Evolutionary conservation across 2,888 invertebrate species (phyloP).

Genomic region (Leptura quadrifasciata): DNA sequence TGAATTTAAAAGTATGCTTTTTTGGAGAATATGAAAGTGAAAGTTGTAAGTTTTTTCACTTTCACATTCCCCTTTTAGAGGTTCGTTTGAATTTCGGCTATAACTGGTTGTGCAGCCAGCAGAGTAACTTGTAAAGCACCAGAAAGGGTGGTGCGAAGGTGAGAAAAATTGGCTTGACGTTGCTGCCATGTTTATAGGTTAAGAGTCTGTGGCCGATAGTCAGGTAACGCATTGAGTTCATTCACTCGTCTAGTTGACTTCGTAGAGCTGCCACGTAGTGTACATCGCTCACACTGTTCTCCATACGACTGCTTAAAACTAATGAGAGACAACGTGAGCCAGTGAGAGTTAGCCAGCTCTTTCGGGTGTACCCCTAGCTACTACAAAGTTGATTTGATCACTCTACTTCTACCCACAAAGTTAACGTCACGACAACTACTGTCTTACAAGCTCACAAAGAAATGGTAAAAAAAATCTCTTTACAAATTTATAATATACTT

Average conservation of each 20-base stretch:
- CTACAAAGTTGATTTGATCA: slow-evolving; percentile 66
- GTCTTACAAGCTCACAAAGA: slow-evolving; percentile 70
- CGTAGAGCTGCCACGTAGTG: slow-evolving; percentile 71
- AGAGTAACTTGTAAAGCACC: slow-evolving; percentile 36
- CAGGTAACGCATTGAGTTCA: slow-evolving; percentile 66
- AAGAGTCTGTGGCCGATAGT: slow-evolving; percentile 73
- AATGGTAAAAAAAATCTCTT: slow-evolving; percentile 69
- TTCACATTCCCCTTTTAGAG: background rate
- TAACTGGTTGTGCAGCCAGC: slow-evolving; percentile 38
- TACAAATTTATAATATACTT: slow-evolving; percentile 49
- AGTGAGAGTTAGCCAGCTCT: slow-evolving; percentile 71
- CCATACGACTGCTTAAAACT: slow-evolving; percentile 70
- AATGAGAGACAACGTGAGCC: slow-evolving; percentile 69
- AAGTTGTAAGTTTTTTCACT: background rate
- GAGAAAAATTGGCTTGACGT: slow-evolving; percentile 69
- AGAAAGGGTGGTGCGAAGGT: slow-evolving; percentile 45
- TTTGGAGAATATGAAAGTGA: slow-evolving; percentile 2
- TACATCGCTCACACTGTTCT: slow-evolving; percentile 67
- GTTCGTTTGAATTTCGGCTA: slow-evolving; percentile 25
- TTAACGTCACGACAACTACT: slow-evolving; percentile 67
- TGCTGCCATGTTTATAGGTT: slow-evolving; percentile 75
- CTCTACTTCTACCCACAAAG: slow-evolving; percentile 69
- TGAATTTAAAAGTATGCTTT: too few relatives aligned
- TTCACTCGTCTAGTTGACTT: slow-evolving; percentile 63
- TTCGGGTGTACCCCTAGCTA: slow-evolving; percentile 65